These are phyloP conservation scores for pig (Sus scrofa) DNA, from an alignment of 2,113 vertebrate genomes.

Conservation along the genomic window DNA sequence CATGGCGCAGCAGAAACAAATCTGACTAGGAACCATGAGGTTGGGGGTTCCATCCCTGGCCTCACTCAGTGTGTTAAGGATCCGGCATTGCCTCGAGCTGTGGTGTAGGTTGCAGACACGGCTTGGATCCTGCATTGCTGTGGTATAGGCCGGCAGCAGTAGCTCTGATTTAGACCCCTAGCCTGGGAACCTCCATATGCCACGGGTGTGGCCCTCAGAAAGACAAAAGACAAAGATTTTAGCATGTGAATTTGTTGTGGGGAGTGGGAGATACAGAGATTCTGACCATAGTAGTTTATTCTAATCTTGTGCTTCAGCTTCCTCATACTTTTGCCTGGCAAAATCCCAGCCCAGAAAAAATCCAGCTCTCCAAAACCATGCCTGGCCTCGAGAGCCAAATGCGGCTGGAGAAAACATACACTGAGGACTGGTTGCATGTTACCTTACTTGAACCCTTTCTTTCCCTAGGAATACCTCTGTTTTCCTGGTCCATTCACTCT, in stretches of 20 bases:
- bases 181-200: too few species aligned
- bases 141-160: too few species aligned
- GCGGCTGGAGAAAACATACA: neutral
- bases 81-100: too few species aligned
- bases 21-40: too few species aligned
- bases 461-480: neutral
- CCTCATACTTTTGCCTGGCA: neutral
- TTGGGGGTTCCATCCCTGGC: too few species aligned
- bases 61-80: too few species aligned
- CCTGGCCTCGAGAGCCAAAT: neutral
- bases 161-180: too few species aligned
- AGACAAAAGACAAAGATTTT: too few species aligned
- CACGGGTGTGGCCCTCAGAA: too few species aligned
- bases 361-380: neutral
- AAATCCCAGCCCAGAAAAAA: neutral
- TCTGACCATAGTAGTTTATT: neutral
- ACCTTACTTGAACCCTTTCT: neutral
- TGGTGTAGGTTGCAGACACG: too few species aligned
- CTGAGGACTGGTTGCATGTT: neutral
- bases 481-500: neutral
- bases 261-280: neutral
- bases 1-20: too few species aligned
- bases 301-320: neutral
- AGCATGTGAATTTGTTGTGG: neutral
- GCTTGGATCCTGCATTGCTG: too few species aligned